Evolutionary conservation across 1,140 invertebrate species (phyloP), one percentile per base, ranked within the genome.

Genomic region (Whitmania pigra): DNA sequence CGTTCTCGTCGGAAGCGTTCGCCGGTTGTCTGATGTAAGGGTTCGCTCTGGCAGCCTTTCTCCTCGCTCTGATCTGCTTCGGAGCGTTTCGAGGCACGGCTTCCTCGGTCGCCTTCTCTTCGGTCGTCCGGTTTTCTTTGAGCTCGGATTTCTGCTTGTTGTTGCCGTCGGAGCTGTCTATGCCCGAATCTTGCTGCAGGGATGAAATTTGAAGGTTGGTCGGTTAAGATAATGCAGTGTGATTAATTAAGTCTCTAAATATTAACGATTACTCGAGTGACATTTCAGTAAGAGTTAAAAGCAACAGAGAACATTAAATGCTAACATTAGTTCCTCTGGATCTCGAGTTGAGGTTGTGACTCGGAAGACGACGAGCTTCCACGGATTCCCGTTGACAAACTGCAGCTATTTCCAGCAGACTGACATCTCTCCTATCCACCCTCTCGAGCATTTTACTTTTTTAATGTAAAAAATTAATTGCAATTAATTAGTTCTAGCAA

Each of bases 361-460:
- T 71, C n/a, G 69, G 53, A 53, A 53, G 69, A 17, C 53, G 53
- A 25, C 69, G 22, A 20, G 71, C 71, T 15, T 40, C 57, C 2
- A 67, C 43, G 17, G 66, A 69, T 36, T 73, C 72, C 40, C 67
- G 22, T 2, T 36, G 60, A 25, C 72, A 73, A 11, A n/a, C 67
- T 0, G 7, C 36, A n/a, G 60, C 40, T 15, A 73, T 53, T 25
- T 73, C 60, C 36, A 69, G 27, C 43, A 73, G 31, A 22, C 29
- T 69, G 72, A 73, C 69, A 36, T 31, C 67, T n/a, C 72, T 31
- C 20, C 67, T 67, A 9, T 73, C 72, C 53, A 67, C 55, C 25
- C 60, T 31, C 66, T 73, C 72, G 36, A 73, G 22, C 72, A 73
- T 73, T 57, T 53, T 36, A 53, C 72, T 73, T 57, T 20, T 18